phyloP scores from a whole-genome alignment of 1,140 invertebrate genomes.

The Chrysoperla carnea region DNA sequence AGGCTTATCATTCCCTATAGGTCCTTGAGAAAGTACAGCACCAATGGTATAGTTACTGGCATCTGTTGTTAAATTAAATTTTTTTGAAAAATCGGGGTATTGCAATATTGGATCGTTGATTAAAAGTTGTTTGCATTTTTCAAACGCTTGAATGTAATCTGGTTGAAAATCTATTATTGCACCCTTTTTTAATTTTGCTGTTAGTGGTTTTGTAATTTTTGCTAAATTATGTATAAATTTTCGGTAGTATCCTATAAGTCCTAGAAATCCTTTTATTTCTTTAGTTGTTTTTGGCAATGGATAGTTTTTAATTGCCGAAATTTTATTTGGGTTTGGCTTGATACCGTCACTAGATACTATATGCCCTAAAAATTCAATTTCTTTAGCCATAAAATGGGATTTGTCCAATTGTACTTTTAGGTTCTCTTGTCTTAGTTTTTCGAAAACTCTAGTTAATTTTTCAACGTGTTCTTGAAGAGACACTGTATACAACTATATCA shows the following conservation, averaged over 20 bases:
- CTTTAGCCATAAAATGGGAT: too few species aligned
- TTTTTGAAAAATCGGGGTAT: constrained; percentile 17
- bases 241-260: constrained; percentile 10
- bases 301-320: constrained; percentile 4
- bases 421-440: too few species aligned
- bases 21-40: constrained; percentile 14
- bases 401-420: too few species aligned
- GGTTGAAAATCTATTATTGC: constrained; percentile 6
- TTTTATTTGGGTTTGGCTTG: too few species aligned
- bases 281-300: constrained; percentile 5
- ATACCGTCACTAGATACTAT: too few species aligned
- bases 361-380: too few species aligned
- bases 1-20: constrained; percentile 8
- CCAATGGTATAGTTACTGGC: constrained; percentile 18
- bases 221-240: constrained; percentile 11
- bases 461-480: constrained; percentile 10
- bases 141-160: constrained; percentile 8
- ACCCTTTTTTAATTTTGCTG: constrained; percentile 7
- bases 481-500: constrained; percentile 11
- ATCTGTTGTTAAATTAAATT: constrained; percentile 19
- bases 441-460: constrained; percentile 7
- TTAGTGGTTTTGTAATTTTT: constrained; percentile 10
- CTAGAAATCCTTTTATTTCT: constrained; percentile 7
- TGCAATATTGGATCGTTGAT: constrained; percentile 10
- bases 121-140: constrained; percentile 8